Base-by-base conservation (phyloP, 1,140 invertebrate species). In the Ephestia elutella region DNA sequence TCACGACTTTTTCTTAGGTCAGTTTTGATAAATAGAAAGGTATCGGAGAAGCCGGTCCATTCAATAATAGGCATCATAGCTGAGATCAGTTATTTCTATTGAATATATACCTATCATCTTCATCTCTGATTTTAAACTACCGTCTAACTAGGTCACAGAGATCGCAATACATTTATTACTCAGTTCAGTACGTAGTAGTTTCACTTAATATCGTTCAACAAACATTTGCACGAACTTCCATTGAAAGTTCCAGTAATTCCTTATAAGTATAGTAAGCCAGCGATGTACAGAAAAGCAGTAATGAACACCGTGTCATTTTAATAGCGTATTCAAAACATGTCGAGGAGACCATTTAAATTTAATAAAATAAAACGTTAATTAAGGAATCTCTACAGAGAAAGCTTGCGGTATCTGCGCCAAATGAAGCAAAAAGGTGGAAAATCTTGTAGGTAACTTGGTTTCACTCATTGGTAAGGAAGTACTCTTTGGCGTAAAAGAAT, bases 321-420 rank as follows among this genome's bases (percentile, higher is more conserved):
- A 15, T 1, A 17, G 2, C 13, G 38, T n/a, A 44, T 25, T 25
- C 21, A 53, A 53, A 53, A 53, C 50, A 53, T 53, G 50, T 53
- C 50, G 19, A 25, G 21, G 21, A 20, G 11, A 53, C 21, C 50
- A 53, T 53, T 53, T 20, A n/a, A 53, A 53, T 53, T 53, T 53
- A 53, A 25, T 53, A 53, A 53, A 53, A 25, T 53, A 53, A 53
- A 25, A 53, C 50, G 19, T 53, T 53, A 53, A 53, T 53, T 53
- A 53, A 53, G 18, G 50, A n/a, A 25, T 53, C 21, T 53, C 50
- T 25, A 11, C 28, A 25, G 19, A 25, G 50, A 53, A 53, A 4
- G 21, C 10, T 20, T 25, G 21, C 50, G 50, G 50, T 53, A 20
- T 53, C 50, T 53, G 20, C 50, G 21, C 21, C 19, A 25, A 53